A percentile compares a stretch with the other conserved stretches of the same genome.
These are phyloP conservation scores for Urocolius indicus DNA, from an alignment of 2,113 vertebrate genomes.

Conservation along the genomic window DNA sequence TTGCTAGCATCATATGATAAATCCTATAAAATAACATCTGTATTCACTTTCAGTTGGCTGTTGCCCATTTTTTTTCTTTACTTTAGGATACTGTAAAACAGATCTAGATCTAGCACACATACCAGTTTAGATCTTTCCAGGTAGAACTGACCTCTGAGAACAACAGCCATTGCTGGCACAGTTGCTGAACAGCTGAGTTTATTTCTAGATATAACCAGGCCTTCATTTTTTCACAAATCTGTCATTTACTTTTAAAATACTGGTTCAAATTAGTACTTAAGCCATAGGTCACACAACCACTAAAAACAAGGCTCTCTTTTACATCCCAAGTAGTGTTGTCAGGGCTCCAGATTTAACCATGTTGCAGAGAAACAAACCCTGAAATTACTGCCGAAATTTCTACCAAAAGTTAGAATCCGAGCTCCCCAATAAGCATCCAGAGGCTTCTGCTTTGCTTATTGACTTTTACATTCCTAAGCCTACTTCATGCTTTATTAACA, in stretches of 20 bases:
- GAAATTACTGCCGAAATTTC: background rate
- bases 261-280: background rate
- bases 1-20: background rate
- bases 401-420: background rate
- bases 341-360: background rate
- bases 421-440: background rate
- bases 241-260: conserved; percentile 33
- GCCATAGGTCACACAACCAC: background rate
- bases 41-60: background rate
- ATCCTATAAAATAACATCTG: conserved; percentile 13
- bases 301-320: conserved; percentile 35
- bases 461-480: background rate
- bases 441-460: background rate
- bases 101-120: background rate
- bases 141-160: background rate
- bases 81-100: background rate
- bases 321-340: background rate
- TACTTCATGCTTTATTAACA: background rate
- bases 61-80: background rate
- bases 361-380: background rate
- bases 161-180: accelerated
- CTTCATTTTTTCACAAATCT: conserved; percentile 30
- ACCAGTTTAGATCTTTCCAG: background rate
- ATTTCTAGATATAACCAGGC: conserved; percentile 42
- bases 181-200: conserved; percentile 6